Base-by-base conservation (phyloP, 2,888 invertebrate genomes). In the Hylaea fasciaria region DNA sequence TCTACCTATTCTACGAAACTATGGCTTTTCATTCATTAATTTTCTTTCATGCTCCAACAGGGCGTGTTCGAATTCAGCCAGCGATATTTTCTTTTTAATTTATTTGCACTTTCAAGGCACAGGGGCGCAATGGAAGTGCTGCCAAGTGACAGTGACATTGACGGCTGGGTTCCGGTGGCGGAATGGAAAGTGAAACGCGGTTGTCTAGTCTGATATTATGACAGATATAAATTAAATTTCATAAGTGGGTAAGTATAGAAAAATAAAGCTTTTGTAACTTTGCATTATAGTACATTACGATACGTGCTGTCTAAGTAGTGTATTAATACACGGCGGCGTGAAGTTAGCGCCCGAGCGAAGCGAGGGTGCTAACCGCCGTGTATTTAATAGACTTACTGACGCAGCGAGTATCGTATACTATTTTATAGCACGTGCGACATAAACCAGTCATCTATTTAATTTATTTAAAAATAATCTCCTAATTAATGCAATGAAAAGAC, bases 81-180 rank as follows among this genome's bases (percentile, higher is more conserved):
- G 16, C 46, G 10, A 55, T 51, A 50, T 57, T 61, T 64, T 61
- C 52, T 56, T 64, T 64, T 64, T 59, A 68, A 65, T 57, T 63
- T 66, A 62, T 64, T 68, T 69, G 56, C 62, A 60, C 52, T 66
- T 67, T 66, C 57, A 65, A 57, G 57, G 62, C 32, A 67, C 45
- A 57, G 57, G 64, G 72, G 69, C 61, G 64, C 67, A 11, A 62
- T 57, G 65, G 56, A 64, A 67, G 65, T 65, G 62, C 47, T 61
- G 62, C 63, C 62, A 64, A 63, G 65, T 69, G 62, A 60, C 55
- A 60, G 49, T 60, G 60, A 60, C 60, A 60, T 64, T 59, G 68
- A 71, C 66, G 52, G 64, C 57, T 69, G 67, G 69, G 73, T 66
- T 77, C 70, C 74, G 69, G 63, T 58, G 62, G 65, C 57, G 52